Evolutionary conservation across 1,140 invertebrate genomes (phyloP), one percentile per base, ranked within the genome.

Genomic region (Sesamia nonagrioides): DNA sequence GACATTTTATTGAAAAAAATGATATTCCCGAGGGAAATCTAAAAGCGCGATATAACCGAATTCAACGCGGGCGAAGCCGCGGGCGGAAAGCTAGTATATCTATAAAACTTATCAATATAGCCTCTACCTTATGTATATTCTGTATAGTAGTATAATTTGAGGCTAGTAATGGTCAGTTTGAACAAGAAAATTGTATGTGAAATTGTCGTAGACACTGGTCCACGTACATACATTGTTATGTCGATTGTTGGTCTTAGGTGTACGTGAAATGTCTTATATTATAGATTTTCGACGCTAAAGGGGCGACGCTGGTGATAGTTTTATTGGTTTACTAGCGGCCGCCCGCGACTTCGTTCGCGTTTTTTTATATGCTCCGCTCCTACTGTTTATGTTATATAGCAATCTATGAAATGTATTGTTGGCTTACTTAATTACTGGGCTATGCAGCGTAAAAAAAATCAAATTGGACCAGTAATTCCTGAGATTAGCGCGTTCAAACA

Each of bases 111-210:
- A 45, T 1, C 40, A 61, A 45, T 50, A 50, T 33, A 48, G 18
- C 6, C 77, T 63, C n/a, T 63, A 37, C 50, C 66, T 68, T 71
- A 63, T n/a, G n/a, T n/a, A n/a, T 37, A 42, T 60, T 58, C 27
- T 40, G 45, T 77, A 17, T 42, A 68, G 48, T 68, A 18, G 27
- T 52, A 77, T 69, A 69, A 69, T 60, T 35, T 56, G 15, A 77
- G 17, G 15, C 35, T 15, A 78, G 42, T 86, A 86, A 86, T 84
- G 79, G 81, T 82, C 77, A 86, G 89, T 88, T 89, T 88, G 84
- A 86, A 88, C 83, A 86, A 86, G 85, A 83, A 86, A 85, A 88
- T 88, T 86, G 83, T 84, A 61, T 80, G 81, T 81, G 83, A 86
- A 79, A 86, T 86, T 86, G 83, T 82, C 82, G 82, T 54, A 48